Base-by-base conservation (phyloP, 1,140 invertebrate species). In the Drosophila neocordata region DNA sequence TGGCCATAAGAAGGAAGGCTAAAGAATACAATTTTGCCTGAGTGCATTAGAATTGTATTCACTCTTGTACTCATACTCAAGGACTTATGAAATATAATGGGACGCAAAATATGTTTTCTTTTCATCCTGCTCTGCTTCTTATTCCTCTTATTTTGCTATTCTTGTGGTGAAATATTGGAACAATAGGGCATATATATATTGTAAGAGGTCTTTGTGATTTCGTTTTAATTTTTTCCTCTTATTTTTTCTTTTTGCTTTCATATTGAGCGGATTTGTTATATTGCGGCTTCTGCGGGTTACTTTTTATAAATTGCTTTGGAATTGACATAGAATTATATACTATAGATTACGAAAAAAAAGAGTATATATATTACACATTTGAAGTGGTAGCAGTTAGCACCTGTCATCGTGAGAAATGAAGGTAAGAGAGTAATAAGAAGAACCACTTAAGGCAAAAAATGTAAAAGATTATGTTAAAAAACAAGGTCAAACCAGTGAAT, bases 41-140 rank as follows among this genome's bases (percentile, higher is more conserved):
- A 88, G 65, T 82, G 84, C 83, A 87, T 87, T 88, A 88, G 83
- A 87, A 83, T 88, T 66, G 79, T 56, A 57, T 64, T 65, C 55
- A 34, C 15, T 37, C 57, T 58, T 53, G 59, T 73, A 71, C 67
- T 78, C 58, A 77, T 73, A 70, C 66, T 78, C 58, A 77, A 72
- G 83, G 82, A 87, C 82, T 87, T 87, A 82, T 87, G 79, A 82
- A 88, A 87, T 87, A 87, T 87, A 87, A 82, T 82, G 69, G 44
- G 44, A 35, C 53, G 44, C 59, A 62, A 73, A 69, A 77, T 69
- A 70, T 77, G 67, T 70, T 73, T 69, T 70, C 35, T 65, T 65
- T 73, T 88, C 72, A 64, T 73, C 68, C 71, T n/a, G n/a, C n/a
- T 51, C 73, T 69, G 60, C 63, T 65, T 13, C 55, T 59, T 59